Evolutionary conservation across 1,140 invertebrate genomes (phyloP).

Genomic region (Oryctes rhinoceros): DNA sequence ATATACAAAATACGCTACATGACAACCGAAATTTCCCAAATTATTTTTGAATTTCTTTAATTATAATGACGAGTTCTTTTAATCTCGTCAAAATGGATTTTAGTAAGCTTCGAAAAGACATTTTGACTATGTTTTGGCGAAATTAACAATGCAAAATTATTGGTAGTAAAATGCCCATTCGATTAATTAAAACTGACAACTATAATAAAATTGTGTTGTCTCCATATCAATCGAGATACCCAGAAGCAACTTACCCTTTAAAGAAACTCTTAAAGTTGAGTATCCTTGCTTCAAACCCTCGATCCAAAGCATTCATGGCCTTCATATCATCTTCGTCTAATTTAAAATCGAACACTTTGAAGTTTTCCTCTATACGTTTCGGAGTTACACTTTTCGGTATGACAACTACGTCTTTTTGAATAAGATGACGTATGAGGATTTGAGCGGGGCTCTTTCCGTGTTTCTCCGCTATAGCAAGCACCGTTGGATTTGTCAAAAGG

Average conservation of each 20-base stretch:
- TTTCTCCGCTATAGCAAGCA: conserved; percentile 73
- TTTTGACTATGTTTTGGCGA: too few species aligned
- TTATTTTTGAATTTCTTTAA: too few species aligned
- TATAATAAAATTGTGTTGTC: too few species aligned
- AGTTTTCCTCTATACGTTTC: conserved; percentile 72
- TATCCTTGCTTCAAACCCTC: conserved; percentile 66
- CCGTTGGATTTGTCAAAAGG: conserved; percentile 72
- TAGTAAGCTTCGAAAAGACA: too few species aligned
- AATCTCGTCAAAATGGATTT: too few species aligned
- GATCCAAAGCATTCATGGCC: conserved; percentile 67
- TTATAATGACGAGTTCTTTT: too few species aligned
- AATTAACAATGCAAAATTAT: too few species aligned
- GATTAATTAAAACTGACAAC: too few species aligned
- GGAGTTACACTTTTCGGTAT: conserved; percentile 87
- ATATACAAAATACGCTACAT: too few species aligned
- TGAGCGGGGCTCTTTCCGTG: conserved; percentile 80
- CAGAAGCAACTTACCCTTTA: conserved; percentile 53
- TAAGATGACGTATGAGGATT: conserved; percentile 77
- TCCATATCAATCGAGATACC: neutral
- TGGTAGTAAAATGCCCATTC: too few species aligned
- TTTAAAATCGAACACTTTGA: conserved; percentile 71
- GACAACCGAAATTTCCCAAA: too few species aligned
- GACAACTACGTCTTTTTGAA: conserved; percentile 76
- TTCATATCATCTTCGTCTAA: conserved; percentile 66
- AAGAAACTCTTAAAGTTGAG: conserved; percentile 71